Evolutionary conservation across 2,797 vertebrate genomes (phyloP), one percentile per base, ranked within the genome.

Genomic region (Linurgus olivaceus): DNA sequence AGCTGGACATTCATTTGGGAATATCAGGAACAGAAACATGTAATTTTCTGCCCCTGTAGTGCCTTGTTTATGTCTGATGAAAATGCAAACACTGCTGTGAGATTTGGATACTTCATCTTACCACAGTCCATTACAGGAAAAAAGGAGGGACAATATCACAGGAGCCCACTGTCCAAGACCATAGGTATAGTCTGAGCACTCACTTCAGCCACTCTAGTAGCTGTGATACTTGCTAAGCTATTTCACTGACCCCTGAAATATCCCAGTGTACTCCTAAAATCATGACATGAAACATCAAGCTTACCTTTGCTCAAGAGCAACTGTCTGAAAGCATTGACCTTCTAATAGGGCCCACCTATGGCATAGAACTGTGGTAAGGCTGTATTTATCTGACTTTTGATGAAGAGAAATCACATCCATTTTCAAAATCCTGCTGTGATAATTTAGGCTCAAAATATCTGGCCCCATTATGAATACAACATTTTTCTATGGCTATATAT

Each of bases 381-480:
- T 94, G 26, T 48, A 77, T 72, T 90, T 88, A 70, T 63, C 72
- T 92, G 67, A 63, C 42, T 87, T 87, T 52, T 79, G 54, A 90
- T 65, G 37, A 81, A 85, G 74, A 84, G 65, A 77, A 93, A 78
- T 76, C 44, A 70, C 55, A 86, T 40, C 76, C 17, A 44, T 86
- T 90, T 78, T 75, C 66, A 81, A 94, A 94, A 81, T 29, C 66
- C 66, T 78, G 51, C 70, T 89, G 66, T 68, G 75, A 80, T 92
- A 90, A 95, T 84, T 77, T 57, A 75, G 40, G 31, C 38, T 93
- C 51, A 75, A 75, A 91, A 84, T 88, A 93, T 57, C 91, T 88
- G 44, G 29, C 37, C 33, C 51, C 14, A 81, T 93, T 88, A 89
- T 45, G 75, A 83, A 90, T 42, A 44, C 12, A 87, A 79, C 15